Evolutionary conservation across 2,888 invertebrate genomes (phyloP).

Genomic region (Caradrina kadenii): DNA sequence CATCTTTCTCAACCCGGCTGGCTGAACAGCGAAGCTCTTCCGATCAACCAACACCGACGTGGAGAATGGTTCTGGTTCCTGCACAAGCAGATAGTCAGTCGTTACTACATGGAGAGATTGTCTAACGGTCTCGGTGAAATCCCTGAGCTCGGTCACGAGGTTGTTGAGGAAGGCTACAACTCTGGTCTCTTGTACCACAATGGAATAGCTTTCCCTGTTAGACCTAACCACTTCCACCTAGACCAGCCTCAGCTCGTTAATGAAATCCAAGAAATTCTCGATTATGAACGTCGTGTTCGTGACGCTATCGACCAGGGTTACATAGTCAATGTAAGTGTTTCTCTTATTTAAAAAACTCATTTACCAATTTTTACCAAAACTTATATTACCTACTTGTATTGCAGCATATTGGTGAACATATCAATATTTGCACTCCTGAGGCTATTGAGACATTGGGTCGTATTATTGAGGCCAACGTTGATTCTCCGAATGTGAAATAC

Average conservation of each 20-base stretch:
- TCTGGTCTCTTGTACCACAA: constrained; percentile 92
- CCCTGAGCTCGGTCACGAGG: constrained; percentile 88
- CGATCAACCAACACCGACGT: constrained; percentile 89
- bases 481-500: constrained; percentile 90
- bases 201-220: constrained; percentile 92
- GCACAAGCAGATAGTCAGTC: constrained; percentile 92
- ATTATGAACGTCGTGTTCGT: constrained; percentile 90
- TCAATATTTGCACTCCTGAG: constrained; percentile 91
- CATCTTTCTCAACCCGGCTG: constrained; percentile 92
- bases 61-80: constrained; percentile 91
- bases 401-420: constrained; percentile 86
- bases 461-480: constrained; percentile 92
- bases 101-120: constrained; percentile 94
- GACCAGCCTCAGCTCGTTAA: constrained; percentile 83
- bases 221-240: constrained; percentile 90
- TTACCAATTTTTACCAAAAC: neutral
- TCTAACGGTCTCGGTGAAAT: constrained; percentile 93
- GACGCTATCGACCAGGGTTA: constrained; percentile 91
- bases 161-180: constrained; percentile 91
- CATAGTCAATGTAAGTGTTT: constrained; percentile 80
- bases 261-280: constrained; percentile 83
- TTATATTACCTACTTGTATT: constrained; percentile 22
- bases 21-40: constrained; percentile 90
- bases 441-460: constrained; percentile 92
- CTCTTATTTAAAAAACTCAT: neutral